Percentiles rank a stretch among this genome's conserved stretches.
These are phyloP conservation scores for Netelia fuscicornis DNA, from an alignment of 2,888 invertebrate species.

Conservation along the genomic window DNA sequence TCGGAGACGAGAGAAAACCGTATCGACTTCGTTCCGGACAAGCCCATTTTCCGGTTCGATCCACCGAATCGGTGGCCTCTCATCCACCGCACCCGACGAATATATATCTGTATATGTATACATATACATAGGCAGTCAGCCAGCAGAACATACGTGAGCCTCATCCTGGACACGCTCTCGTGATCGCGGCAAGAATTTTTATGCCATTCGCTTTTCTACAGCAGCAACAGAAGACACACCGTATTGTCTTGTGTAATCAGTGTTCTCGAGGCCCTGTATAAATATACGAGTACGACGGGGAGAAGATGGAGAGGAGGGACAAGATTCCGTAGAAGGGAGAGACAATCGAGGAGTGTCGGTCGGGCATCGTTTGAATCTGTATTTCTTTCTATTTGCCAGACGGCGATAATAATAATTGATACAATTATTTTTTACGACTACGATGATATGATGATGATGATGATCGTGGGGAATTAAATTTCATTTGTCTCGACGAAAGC, in stretches of 20 bases:
- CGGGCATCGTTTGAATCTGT: neutral
- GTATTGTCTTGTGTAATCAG: conserved; percentile 32
- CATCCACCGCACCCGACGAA: conserved; percentile 53
- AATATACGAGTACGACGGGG: neutral
- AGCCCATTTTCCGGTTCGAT: conserved; percentile 70
- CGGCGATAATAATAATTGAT: neutral
- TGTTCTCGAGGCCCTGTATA: neutral
- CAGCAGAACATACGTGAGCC: conserved; percentile 29
- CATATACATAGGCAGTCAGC: neutral
- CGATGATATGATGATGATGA: neutral
- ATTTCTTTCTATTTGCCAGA: neutral
- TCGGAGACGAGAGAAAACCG: conserved; percentile 57
- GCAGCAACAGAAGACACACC: neutral
- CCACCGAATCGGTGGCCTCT: conserved; percentile 66
- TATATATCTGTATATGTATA: conserved; percentile 3
- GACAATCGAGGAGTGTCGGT: neutral
- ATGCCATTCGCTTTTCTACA: conserved; percentile 36
- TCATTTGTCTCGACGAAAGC: conserved; percentile 19
- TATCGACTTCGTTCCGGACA: conserved; percentile 66
- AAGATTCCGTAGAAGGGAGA: neutral
- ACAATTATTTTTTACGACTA: neutral
- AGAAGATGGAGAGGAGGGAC: neutral
- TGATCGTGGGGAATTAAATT: conserved; percentile 5
- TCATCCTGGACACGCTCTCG: conserved; percentile 63
- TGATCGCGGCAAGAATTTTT: conserved; percentile 63